Percentiles rank a stretch among this genome's conserved stretches.
phyloP scores from a whole-genome alignment of 1,140 invertebrate species.

The Chymomyza costata region DNA sequence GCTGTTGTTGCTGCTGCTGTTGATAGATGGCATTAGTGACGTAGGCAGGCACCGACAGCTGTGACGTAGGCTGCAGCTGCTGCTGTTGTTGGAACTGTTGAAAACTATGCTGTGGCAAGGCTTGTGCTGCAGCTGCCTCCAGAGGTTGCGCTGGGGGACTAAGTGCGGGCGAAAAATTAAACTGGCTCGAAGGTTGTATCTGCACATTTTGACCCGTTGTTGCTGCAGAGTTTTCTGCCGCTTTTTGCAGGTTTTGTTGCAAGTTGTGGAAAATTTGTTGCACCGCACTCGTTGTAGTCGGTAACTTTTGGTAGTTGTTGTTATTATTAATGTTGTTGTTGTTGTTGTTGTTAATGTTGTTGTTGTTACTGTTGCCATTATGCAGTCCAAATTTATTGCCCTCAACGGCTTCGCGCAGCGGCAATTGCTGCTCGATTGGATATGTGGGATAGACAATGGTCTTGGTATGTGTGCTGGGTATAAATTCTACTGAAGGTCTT shows the following conservation, averaged over 20 bases:
- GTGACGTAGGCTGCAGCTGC: constrained; percentile 46
- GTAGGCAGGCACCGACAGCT: constrained; percentile 52
- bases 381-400: constrained; percentile 65
- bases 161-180: constrained; percentile 56
- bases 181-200: constrained; percentile 65
- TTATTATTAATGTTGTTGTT: constrained; percentile 17
- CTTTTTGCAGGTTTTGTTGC: constrained; percentile 62
- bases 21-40: constrained; percentile 57
- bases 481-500: constrained; percentile 71
- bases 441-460: constrained; percentile 69
- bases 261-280: constrained; percentile 72
- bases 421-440: constrained; percentile 72
- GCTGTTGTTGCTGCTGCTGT: constrained; percentile 50
- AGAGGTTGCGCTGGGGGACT: constrained; percentile 7
- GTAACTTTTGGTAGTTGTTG: constrained; percentile 55
- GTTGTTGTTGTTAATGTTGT: constrained; percentile 16
- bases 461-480: constrained; percentile 67
- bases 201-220: constrained; percentile 41
- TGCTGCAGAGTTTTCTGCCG: constrained; percentile 40
- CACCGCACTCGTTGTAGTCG: constrained; percentile 51
- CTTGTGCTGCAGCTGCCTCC: constrained; percentile 56
- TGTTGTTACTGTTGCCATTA: constrained; percentile 30
- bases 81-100: constrained; percentile 62
- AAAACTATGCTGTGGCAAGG: constrained; percentile 63
- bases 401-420: constrained; percentile 61